Evolutionary conservation across 2,113 vertebrate genomes (phyloP), one percentile per base, ranked within the genome.

Genomic region (Struthio camelus): DNA sequence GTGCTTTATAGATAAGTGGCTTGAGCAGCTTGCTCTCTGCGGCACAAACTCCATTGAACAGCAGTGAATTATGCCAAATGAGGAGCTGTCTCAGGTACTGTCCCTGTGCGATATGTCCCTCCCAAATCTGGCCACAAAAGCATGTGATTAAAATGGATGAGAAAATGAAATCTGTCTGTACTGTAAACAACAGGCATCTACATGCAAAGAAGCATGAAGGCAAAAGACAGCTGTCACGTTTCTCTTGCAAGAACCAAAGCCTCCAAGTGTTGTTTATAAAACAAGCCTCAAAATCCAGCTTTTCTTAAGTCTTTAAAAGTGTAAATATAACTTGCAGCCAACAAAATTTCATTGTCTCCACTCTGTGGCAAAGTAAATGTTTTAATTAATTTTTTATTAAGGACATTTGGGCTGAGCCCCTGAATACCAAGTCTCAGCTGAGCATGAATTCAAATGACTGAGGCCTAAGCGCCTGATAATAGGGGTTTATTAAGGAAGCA

Each of bases 401-500:
- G 66, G 59, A 77, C 76, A 27, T 91, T 95, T 0, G 4, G 38
- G 36, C 66, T 79, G 59, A 17, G 59, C 50, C 30, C 7, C 62
- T 93, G 85, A 95, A 95, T 96, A 94, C 72, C 11, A 51, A 80
- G 78, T 75, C 91, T 82, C 13, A 9, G 87, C 73, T 94, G 58
- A 95, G 62, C 66, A 65, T 80, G 93, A 87, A 96, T 96, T 94
- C 71, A 93, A 90, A 92, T 85, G 79, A 64, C 66, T 73, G 85
- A 92, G 84, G 79, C 42, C 64, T 94, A 93, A 95, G 83, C 75
- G 92, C 87, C 53, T 93, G 40, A 96, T 95, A 96, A 97, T 96
- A 95, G 88, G 53, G 64, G 53, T 95, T 94, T 94, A 93, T 94
- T 96, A 95, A 97, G 56, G 61, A 96, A 91, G 53, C 83, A 54